Base-by-base conservation (phyloP, 2,888 invertebrate genomes). In the Lottia scabra region DNA sequence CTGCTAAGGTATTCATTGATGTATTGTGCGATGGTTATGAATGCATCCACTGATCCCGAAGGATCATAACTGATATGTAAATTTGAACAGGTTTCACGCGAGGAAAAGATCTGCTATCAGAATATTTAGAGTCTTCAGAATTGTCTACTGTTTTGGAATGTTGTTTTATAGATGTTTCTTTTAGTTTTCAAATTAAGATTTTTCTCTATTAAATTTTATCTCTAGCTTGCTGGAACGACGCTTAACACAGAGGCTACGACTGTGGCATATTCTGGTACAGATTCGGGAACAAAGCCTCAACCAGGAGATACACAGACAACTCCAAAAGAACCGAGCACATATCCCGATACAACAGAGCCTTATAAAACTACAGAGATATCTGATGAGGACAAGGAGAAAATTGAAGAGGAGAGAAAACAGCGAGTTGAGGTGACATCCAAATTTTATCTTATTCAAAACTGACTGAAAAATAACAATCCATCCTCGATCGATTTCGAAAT, bases 341-440 rank as follows among this genome's bases (percentile, higher is more conserved):
- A 16, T 12, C 8, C 23, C 6, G 64, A 5, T 30, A 45, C 12
- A 62, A 67, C 26, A 19, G 44, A 63, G 38, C 63, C 62, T 38
- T 56, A 56, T 23, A 19, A 56, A 56, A 72, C 72, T 48, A 75
- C 75, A 8, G 19, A 76, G 6, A 68, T 72, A 63, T 71, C 75
- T 0, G 72, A 48, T 64, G 72, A 67, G 6, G 48, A 5, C 26
- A 65, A 75, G 63, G 66, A 67, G 56, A 67, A 69, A 62, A 71
- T 67, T 15, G 67, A 69, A 38, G 70, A 67, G 46, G 70, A 77
- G 43, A 72, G 68, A 45, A 48, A 73, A 62, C 64, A 74, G 63
- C 68, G 76, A 23, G 68, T 70, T 13, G 67, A 74, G 75, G 74
- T 78, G 67, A 38, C 8, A 38, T 38, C 30, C 2, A n/a, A n/a